Evolutionary conservation across 2,797 vertebrate genomes (phyloP).

Genomic region (Cetoscarus ocellatus): DNA sequence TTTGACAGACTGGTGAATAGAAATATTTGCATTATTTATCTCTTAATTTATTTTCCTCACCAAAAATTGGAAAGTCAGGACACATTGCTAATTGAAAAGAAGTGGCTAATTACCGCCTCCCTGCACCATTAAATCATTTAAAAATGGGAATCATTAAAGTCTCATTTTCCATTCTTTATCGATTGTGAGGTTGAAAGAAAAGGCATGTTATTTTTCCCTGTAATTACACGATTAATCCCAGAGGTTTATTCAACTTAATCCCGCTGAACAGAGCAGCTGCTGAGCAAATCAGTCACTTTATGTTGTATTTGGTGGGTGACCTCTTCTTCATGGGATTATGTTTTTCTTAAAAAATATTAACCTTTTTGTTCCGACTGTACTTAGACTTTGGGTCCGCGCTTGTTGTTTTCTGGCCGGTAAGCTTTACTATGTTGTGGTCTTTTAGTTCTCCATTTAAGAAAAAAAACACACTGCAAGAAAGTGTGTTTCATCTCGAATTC

Average conservation of each 20-base stretch:
- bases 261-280: background rate
- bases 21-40: conserved; percentile 8
- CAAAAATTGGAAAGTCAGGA: background rate
- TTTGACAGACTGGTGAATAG: background rate
- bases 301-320: background rate
- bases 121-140: conserved; percentile 27
- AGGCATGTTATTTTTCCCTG: background rate
- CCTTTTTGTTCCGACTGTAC: too few species aligned
- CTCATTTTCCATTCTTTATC: conserved; percentile 13
- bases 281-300: background rate
- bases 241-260: background rate
- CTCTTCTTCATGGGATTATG: too few species aligned
- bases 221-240: conserved; percentile 1
- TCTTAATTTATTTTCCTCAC: conserved; percentile 1
- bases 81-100: conserved; percentile 13
- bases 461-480: too few species aligned
- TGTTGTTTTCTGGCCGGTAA: too few species aligned
- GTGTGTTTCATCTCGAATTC: too few species aligned
- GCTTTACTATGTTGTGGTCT: too few species aligned
- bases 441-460: too few species aligned
- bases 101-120: conserved; percentile 10
- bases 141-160: conserved; percentile 32
- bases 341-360: too few species aligned
- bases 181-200: conserved; percentile 2
- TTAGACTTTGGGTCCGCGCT: too few species aligned